Conservation (phyloP, 1,140 invertebrate species). For the Zaprionus capensis region DNA sequence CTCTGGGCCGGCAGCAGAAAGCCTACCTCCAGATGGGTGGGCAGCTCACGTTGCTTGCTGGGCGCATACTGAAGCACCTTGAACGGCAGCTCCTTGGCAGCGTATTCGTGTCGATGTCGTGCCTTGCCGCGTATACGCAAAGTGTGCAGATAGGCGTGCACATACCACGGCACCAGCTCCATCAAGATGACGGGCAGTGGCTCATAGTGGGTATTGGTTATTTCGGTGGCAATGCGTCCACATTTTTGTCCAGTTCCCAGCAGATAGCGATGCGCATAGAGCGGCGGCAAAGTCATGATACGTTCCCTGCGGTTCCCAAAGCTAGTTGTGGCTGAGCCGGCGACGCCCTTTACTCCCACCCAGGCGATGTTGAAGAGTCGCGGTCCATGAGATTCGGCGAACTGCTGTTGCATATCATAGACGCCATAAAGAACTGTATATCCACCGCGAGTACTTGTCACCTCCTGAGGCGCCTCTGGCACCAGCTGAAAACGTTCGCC, state of each 20-base stretch:
- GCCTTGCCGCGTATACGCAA: conserved; percentile 86
- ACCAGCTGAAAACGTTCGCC: conserved; percentile 84
- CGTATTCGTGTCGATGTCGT: conserved; percentile 57
- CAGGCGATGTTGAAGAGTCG: conserved; percentile 89
- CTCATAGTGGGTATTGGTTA: conserved; percentile 91
- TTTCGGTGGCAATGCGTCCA: conserved; percentile 93
- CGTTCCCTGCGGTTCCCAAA: conserved; percentile 69
- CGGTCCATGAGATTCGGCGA: conserved; percentile 72
- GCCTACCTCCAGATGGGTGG: conserved; percentile 96
- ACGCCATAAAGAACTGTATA: conserved; percentile 88
- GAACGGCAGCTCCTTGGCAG: conserved; percentile 85
- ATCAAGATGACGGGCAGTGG: conserved; percentile 89
- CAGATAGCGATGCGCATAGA: conserved; percentile 93
- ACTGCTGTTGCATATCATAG: conserved; percentile 86
- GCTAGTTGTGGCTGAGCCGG: conserved; percentile 35
- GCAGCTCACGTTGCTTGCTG: conserved; percentile 91
- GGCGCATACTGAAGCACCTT: conserved; percentile 89
- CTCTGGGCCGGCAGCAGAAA: conserved; percentile 92
- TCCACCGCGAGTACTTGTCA: conserved; percentile 88
- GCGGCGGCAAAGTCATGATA: conserved; percentile 86
- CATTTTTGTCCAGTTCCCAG: conserved; percentile 94
- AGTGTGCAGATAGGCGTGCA: conserved; percentile 96
- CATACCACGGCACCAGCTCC: conserved; percentile 96
- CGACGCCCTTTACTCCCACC: conserved; percentile 67
- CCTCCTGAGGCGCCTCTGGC: conserved; percentile 86